These are phyloP conservation scores for Dicrostonyx torquatus DNA, from an alignment of 2,797 vertebrate genomes.

Conservation along the genomic window DNA sequence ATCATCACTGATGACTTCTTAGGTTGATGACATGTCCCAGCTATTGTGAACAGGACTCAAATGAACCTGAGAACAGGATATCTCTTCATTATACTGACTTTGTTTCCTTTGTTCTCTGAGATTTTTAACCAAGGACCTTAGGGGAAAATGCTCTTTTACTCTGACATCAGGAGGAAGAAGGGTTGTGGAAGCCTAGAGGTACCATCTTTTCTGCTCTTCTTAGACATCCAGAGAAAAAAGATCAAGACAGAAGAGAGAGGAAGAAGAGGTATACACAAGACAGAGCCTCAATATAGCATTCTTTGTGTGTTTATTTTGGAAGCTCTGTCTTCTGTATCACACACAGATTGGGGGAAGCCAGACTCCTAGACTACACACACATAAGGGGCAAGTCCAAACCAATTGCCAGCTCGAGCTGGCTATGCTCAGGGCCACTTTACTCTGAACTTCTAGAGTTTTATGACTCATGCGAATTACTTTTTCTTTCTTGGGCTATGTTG, in stretches of 20 bases:
- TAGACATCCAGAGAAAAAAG: background rate
- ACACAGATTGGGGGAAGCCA: background rate
- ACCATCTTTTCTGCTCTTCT: background rate
- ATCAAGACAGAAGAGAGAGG: conserved; percentile 8
- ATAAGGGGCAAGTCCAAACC: background rate
- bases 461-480: background rate
- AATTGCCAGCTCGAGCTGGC: background rate
- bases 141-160: background rate
- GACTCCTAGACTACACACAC: background rate
- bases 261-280: background rate
- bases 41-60: background rate
- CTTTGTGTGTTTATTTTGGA: background rate
- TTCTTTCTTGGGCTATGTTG: background rate
- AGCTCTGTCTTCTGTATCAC: too few relatives aligned
- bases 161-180: background rate
- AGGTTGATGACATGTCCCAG: background rate
- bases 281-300: background rate
- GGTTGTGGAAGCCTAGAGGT: background rate
- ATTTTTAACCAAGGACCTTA: background rate
- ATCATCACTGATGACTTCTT: background rate
- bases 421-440: background rate
- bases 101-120: conserved; percentile 18
- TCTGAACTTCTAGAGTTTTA: background rate
- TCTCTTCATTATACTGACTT: background rate
- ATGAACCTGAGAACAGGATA: background rate